Base-by-base conservation (phyloP, 2,113 vertebrate species). In the Girardinichthys multiradiatus region DNA sequence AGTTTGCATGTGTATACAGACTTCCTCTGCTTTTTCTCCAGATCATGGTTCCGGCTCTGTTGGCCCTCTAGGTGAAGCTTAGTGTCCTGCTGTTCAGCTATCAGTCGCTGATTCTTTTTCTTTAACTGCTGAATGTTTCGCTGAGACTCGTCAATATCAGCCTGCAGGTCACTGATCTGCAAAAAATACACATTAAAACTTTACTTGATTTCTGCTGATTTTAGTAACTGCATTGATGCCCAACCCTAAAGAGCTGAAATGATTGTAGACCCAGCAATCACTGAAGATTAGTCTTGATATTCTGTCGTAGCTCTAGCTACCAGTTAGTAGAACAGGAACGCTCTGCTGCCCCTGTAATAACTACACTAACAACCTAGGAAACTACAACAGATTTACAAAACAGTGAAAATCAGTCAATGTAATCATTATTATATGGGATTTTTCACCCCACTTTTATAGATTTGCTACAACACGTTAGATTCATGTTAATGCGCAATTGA, bases 21-120 rank as follows among this genome's bases (percentile, higher is more conserved):
- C 98, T 96, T 99, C 87, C 95, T 93, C 90, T 99, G 98, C 81
- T 99, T 99, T 95, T 98, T 99, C 91, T 99, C 97, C 92, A 99
- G 95, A 77, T 99, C 97, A 0, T 99, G 97, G 92, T 96, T 99
- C 72, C 98, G 97, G 63, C 95, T 97, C 79, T 99, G 98, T 76
- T 98, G 96, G n/a, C 96, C 96, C 92, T 99, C 97, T 51, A 99
- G 94, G 90, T 99, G 97, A 84, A 99, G 95, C 64, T 96, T 97
- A 89, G 97, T 98, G 92, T 99, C 98, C 93, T 99, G 98, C 73
- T 98, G 94, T 92, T 99, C 98, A 0, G 96, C 92, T 0, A 95
- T 94, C 87, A 98, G 86, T 42, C 96, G 94, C 90, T 98, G 96
- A 87, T 95, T 96, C 85, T 99, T 99, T 92, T 98, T 99, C 92